A percentile compares a stretch with the other conserved stretches of the same genome.
Evolutionary conservation across 2,113 vertebrate genomes (phyloP).

Genomic region (Platichthys stellatus): DNA sequence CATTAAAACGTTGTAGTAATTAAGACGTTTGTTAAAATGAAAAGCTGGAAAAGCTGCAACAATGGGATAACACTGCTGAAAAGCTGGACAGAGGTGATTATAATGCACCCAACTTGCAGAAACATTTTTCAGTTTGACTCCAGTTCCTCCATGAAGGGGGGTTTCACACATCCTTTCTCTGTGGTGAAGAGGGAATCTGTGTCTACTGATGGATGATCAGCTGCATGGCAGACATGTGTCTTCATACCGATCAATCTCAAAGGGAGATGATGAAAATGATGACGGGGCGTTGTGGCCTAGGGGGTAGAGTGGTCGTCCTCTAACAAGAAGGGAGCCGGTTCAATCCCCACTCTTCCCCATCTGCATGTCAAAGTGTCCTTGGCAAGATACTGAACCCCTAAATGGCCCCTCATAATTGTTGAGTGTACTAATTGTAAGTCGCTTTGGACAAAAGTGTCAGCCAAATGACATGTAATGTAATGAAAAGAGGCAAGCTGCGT

Average conservation of each 20-base stretch:
- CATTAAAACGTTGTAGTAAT: conserved; percentile 46
- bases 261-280: conserved; percentile 25
- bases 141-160: conserved; percentile 24
- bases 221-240: conserved; percentile 41
- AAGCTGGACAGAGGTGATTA: conserved; percentile 35
- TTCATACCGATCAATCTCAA: conserved; percentile 5
- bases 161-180: conserved; percentile 35
- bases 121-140: conserved; percentile 34
- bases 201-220: conserved; percentile 39
- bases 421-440: too few relatives aligned
- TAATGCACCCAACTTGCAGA: conserved; percentile 35
- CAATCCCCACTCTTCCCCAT: too few relatives aligned
- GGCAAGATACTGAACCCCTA: too few relatives aligned
- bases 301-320: too few relatives aligned
- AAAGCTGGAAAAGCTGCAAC: not conserved
- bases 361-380: too few relatives aligned
- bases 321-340: too few relatives aligned
- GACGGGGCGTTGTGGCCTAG: too few relatives aligned
- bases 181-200: conserved; percentile 36
- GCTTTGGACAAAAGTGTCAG: too few relatives aligned
- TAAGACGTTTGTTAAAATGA: conserved; percentile 53
- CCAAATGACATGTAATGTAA: too few relatives aligned
- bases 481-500: not conserved
- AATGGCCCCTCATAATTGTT: too few relatives aligned
- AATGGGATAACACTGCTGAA: conserved; percentile 45